Conservation (phyloP, 2,113 vertebrate species). For the Rhegmatorhina hoffmannsi region DNA sequence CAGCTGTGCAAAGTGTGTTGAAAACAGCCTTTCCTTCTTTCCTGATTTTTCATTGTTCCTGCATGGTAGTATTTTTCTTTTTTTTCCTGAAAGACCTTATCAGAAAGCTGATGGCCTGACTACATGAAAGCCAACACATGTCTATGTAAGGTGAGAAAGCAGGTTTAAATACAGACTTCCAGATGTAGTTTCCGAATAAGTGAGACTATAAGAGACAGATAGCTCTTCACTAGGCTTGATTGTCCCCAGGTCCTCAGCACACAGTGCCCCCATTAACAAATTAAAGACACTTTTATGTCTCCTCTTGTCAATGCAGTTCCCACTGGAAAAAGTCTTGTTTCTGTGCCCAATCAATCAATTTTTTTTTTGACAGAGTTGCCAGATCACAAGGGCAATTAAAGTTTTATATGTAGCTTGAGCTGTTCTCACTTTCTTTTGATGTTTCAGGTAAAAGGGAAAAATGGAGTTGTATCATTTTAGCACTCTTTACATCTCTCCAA, state of each 20-base stretch:
- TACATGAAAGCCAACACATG: rapidly evolving
- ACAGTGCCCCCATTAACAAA: neutral
- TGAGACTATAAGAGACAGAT: neutral
- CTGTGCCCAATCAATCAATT: neutral
- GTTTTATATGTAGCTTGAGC: neutral
- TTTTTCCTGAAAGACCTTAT: neutral
- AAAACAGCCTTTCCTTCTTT: neutral
- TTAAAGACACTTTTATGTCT: neutral
- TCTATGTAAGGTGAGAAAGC: neutral
- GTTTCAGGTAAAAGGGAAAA: conserved; percentile 3
- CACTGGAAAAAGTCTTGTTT: neutral
- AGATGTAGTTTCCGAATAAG: neutral
- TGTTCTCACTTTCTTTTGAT: neutral
- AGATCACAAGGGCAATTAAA: conserved; percentile 11
- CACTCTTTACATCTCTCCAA: neutral
- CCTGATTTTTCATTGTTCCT: neutral
- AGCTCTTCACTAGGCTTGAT: neutral
- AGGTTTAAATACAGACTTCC: neutral
- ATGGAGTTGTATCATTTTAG: neutral
- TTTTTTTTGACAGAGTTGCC: neutral
- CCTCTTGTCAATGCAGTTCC: neutral
- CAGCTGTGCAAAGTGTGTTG: neutral
- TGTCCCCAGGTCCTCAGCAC: neutral
- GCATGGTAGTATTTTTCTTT: rapidly evolving
- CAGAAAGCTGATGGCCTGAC: neutral